Percentiles rank a stretch among this genome's conserved stretches.
Conservation (phyloP, 2,113 vertebrate genomes). For the Sceloporus tristichus region DNA sequence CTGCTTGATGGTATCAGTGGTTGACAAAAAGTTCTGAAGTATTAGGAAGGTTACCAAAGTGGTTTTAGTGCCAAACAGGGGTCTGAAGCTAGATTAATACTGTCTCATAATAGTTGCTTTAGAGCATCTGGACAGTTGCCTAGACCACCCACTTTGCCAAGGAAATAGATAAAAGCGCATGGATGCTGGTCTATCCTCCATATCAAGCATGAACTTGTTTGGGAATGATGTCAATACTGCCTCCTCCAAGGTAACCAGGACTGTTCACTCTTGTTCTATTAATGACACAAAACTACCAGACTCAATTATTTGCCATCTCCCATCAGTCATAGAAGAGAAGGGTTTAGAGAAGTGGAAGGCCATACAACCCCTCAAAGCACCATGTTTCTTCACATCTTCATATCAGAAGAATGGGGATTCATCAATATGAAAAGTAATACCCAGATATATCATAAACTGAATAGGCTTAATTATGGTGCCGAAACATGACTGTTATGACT, state of each 20-base stretch:
- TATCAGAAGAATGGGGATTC: not conserved
- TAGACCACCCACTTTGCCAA: not conserved
- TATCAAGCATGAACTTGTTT: not conserved
- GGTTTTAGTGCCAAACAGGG: not conserved
- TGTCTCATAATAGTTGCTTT: not conserved
- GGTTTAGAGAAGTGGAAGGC: not conserved
- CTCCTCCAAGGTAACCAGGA: not conserved
- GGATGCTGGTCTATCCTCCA: no score
- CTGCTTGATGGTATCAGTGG: not conserved
- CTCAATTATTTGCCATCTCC: not conserved
- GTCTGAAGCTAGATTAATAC: not conserved
- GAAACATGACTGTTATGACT: not conserved
- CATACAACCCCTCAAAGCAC: not conserved
- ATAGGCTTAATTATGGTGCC: not conserved
- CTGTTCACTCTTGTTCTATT: not conserved
- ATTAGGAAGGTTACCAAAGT: not conserved
- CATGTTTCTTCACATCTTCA: not conserved
- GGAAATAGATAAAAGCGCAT: no score
- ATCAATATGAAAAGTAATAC: not conserved
- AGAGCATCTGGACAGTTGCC: not conserved
- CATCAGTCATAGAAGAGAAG: not conserved
- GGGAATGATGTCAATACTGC: not conserved
- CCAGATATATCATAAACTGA: not conserved
- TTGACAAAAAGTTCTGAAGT: not conserved
- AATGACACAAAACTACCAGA: not conserved